Conservation (phyloP, 2,113 vertebrate species). For the Columba livia region DNA sequence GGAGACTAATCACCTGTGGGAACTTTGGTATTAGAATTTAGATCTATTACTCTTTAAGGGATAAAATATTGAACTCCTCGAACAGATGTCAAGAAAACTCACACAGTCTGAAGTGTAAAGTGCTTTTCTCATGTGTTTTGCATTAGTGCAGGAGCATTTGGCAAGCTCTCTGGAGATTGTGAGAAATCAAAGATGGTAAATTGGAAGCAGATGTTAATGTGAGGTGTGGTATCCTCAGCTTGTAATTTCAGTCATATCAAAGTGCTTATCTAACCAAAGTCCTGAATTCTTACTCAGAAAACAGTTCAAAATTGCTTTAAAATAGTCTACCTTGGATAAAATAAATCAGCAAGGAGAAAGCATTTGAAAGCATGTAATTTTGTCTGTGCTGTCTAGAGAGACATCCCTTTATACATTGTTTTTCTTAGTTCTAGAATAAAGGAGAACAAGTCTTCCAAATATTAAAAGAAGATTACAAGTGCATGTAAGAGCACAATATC, state of each 20-base stretch:
- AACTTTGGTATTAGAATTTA: background rate
- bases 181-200: conserved; percentile 6
- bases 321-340: background rate
- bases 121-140: background rate
- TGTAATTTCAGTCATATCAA: background rate
- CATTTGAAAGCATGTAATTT: background rate
- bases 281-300: background rate
- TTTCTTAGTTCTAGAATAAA: background rate
- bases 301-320: background rate
- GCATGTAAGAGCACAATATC: background rate
- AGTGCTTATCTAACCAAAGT: background rate
- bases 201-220: background rate
- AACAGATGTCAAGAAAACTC: conserved; percentile 10
- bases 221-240: background rate
- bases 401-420: background rate
- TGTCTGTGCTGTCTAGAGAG: background rate
- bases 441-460: background rate
- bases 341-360: background rate
- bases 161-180: background rate
- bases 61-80: background rate
- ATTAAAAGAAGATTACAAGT: background rate
- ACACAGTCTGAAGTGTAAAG: background rate
- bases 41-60: background rate
- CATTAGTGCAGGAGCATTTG: background rate
- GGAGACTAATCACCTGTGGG: background rate